phyloP scores from a whole-genome alignment of 2,888 invertebrate species.

The Polyploca ridens region DNA sequence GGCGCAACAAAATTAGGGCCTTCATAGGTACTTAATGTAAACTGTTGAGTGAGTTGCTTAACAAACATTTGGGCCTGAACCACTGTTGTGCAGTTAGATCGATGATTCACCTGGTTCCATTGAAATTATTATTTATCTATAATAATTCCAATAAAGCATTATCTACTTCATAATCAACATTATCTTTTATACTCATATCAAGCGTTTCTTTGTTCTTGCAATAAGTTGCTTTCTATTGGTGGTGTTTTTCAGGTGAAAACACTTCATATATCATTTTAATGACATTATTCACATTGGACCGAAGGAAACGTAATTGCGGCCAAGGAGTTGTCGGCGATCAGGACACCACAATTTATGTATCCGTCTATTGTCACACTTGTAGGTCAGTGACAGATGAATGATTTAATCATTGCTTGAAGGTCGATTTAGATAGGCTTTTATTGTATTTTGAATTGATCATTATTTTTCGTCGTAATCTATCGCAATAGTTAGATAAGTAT shows the following conservation, averaged over 20 bases:
- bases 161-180: neutral
- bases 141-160: neutral
- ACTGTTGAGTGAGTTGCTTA: constrained; percentile 41
- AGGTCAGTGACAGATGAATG: constrained; percentile 12
- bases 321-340: constrained; percentile 13
- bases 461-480: neutral
- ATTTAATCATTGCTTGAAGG: constrained; percentile 15
- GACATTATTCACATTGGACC: neutral
- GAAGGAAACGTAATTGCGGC: constrained; percentile 14
- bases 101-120: constrained; percentile 46
- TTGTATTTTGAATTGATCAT: too few species aligned
- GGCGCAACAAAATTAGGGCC: constrained; percentile 52
- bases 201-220: neutral
- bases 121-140: neutral
- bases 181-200: neutral
- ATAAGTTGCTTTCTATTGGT: neutral
- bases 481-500: neutral
- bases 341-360: constrained; percentile 11
- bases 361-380: constrained; percentile 8
- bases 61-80: constrained; percentile 41
- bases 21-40: constrained; percentile 24
- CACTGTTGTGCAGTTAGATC: constrained; percentile 35
- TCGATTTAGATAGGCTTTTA: constrained; percentile 2
- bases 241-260: neutral
- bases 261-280: neutral